Base-by-base conservation (phyloP, 2,797 vertebrate species). In the Taeniopygia guttata region DNA sequence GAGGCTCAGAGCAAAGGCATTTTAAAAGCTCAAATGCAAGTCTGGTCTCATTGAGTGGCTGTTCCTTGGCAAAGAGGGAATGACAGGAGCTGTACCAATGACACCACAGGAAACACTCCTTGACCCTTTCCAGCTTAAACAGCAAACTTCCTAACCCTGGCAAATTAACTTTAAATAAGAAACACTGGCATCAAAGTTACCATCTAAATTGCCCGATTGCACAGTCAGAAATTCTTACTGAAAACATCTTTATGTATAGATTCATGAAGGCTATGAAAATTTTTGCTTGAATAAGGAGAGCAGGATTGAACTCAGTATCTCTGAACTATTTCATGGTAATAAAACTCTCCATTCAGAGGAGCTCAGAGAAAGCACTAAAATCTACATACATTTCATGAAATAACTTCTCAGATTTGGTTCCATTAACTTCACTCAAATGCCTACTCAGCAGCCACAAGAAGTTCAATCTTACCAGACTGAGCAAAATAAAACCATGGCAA, bases 351-450 rank as follows among this genome's bases (percentile, higher is more conserved):
- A 30, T 73, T 67, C 26, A 67, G 68, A 76, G 9, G 6, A 26
- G 16, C 42, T 84, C 52, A 42, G 64, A 87, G 52, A 94, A 87
- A 83, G 51, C 36, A 52, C 45, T 63, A 66, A 83, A 84, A 85
- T 80, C 62, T 77, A 84, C 72, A 49, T 38, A 75, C 32, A 19
- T 87, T 88, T 89, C 80, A 67, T 68, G 26, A 95, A 95, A 58
- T 49, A 91, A 79, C 75, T 89, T 63, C 43, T 97, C 83, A 56
- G 27, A 75, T 78, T 55, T 80, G 60, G 19, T 91, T 77, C 83
- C 72, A 36, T 76, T 78, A 91, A 81, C 68, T 66, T 84, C 54
- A 62, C 32, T 73, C 36, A 77, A 40, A 46, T 29, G 34, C 52
- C 63, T 87, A 34, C 67, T 79, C 70, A 75, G 51, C 6, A 22